phyloP scores from a whole-genome alignment of 2,113 vertebrate genomes.

The Notothenia rossii region DNA sequence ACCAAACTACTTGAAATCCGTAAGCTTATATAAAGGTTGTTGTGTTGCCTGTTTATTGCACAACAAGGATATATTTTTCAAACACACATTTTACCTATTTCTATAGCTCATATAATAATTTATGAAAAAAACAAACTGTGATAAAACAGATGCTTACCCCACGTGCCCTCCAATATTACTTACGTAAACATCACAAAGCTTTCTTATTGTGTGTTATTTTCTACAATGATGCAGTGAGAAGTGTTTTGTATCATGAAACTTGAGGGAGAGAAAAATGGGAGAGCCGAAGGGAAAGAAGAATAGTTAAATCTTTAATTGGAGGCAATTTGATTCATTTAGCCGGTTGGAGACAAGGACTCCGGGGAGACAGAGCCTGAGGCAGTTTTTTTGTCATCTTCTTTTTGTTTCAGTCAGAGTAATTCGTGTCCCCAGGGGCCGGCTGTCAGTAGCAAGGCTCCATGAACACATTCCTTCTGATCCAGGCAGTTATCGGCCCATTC shows the following conservation, averaged over 20 bases:
- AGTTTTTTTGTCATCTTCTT: conserved; percentile 81
- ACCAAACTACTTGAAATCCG: not conserved
- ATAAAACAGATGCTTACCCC: conserved; percentile 17
- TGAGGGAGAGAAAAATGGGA: conserved; percentile 49
- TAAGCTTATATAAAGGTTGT: not conserved
- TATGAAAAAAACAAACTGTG: no score
- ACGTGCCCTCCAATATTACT: conserved; percentile 18
- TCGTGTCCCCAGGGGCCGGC: conserved; percentile 77
- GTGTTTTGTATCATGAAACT: conserved; percentile 51
- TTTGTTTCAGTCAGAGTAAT: conserved; percentile 82
- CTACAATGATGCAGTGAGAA: conserved; percentile 25
- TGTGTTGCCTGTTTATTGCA: conserved; percentile 11
- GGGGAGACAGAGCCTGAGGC: conserved; percentile 71
- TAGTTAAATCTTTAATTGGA: conserved; percentile 84
- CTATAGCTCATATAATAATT: conserved; percentile 4
- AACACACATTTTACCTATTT: conserved; percentile 13
- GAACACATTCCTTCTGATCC: conserved; percentile 82
- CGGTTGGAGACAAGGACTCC: conserved; percentile 80
- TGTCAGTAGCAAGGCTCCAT: conserved; percentile 83
- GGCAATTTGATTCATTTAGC: conserved; percentile 83
- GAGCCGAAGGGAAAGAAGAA: conserved; percentile 56
- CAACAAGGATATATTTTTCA: conserved; percentile 19
- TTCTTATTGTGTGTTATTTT: conserved; percentile 34
- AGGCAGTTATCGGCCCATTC: conserved; percentile 79
- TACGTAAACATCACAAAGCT: conserved; percentile 36